phyloP scores from a whole-genome alignment of 2,888 invertebrate species.

The Epinotia ramella region DNA sequence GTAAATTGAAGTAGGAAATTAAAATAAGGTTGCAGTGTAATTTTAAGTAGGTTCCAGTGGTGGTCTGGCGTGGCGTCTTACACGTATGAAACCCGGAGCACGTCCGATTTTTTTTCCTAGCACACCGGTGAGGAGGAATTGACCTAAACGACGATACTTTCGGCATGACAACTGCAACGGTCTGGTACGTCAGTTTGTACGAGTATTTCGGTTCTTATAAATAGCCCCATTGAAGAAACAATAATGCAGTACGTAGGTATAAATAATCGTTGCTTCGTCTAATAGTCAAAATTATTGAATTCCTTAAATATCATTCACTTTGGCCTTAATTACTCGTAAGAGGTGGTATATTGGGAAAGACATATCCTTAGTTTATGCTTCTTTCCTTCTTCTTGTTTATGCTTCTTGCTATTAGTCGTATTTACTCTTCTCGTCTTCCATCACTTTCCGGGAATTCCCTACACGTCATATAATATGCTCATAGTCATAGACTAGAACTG shows the following conservation, averaged over 20 bases:
- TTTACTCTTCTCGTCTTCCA: not conserved
- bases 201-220: not conserved
- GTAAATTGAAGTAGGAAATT: not conserved
- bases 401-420: not conserved
- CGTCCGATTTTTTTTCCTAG: not conserved
- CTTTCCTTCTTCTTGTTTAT: too few relatives aligned
- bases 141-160: too few relatives aligned
- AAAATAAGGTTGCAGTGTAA: not conserved
- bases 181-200: not conserved
- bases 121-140: not conserved
- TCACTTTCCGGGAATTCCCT: not conserved
- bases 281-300: not conserved
- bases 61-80: not conserved
- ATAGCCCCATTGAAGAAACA: not conserved
- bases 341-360: not conserved
- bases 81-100: not conserved
- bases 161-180: not conserved
- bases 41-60: not conserved
- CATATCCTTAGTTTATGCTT: not conserved
- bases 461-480: not conserved
- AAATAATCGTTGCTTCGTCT: not conserved
- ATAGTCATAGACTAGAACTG: not conserved
- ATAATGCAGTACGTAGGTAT: not conserved
- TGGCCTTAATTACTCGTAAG: too few relatives aligned
- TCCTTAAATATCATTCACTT: not conserved